Percentiles rank a stretch among this genome's conserved stretches.
Evolutionary conservation across 2,888 invertebrate species (phyloP).

Genomic region (Bellardia pandia): DNA sequence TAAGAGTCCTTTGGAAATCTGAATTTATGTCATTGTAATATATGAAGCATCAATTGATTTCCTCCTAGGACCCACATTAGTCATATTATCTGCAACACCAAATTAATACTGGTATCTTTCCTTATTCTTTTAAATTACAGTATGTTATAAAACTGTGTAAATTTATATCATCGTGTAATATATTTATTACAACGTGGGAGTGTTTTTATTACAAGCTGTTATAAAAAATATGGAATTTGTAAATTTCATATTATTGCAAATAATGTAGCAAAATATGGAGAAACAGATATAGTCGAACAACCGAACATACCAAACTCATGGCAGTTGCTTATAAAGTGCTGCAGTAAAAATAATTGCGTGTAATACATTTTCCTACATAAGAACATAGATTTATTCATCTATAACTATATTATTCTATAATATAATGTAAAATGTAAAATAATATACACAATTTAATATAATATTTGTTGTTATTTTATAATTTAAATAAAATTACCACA

Average conservation of each 20-base stretch:
- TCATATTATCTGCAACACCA: no score
- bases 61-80: no score
- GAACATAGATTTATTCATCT: no score
- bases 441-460: neutral
- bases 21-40: no score
- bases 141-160: neutral
- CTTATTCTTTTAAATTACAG: neutral
- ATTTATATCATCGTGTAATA: slow-evolving; percentile 1
- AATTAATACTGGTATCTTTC: neutral
- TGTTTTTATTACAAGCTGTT: neutral
- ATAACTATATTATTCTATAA: no score
- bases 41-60: no score
- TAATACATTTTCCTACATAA: no score
- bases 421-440: neutral
- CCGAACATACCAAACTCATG: no score
- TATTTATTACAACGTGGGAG: slow-evolving; percentile 19
- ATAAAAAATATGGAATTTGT: neutral
- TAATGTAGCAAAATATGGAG: neutral
- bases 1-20: no score
- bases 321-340: neutral
- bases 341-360: no score
- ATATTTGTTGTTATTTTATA: slow-evolving; percentile 8
- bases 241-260: slow-evolving; percentile 15
- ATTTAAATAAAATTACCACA: neutral
- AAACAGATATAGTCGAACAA: neutral